Conservation (phyloP, 2,113 vertebrate species). For the Proteles cristata region DNA sequence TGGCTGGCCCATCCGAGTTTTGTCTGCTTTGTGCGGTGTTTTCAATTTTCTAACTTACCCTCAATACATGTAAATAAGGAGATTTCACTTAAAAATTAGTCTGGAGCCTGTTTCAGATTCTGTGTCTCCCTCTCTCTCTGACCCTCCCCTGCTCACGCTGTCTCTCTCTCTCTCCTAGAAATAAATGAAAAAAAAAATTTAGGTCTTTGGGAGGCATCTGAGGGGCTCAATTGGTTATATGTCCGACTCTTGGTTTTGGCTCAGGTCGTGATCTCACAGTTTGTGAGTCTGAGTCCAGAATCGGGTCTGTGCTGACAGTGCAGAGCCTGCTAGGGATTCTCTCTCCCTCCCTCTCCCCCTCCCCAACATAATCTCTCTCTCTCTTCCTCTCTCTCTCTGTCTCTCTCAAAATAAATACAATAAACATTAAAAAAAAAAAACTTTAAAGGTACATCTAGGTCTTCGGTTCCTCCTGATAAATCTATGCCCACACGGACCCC, state of each 20-base stretch:
- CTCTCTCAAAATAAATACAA: background rate
- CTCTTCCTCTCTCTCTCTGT: too few relatives aligned
- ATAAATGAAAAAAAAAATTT: background rate
- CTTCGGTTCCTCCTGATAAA: background rate
- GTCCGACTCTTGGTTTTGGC: background rate
- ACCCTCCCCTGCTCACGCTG: too few relatives aligned
- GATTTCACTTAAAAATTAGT: background rate
- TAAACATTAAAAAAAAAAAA: too few relatives aligned
- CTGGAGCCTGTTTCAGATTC: too few relatives aligned
- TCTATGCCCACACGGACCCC: fast-evolving
- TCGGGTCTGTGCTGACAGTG: too few relatives aligned
- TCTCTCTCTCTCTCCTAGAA: too few relatives aligned
- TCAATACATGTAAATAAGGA: fast-evolving
- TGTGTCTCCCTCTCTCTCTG: too few relatives aligned
- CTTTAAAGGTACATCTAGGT: background rate
- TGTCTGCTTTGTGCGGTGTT: fast-evolving
- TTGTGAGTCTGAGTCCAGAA: background rate
- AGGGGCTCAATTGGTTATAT: background rate
- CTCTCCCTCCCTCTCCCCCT: too few relatives aligned
- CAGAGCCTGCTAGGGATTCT: too few relatives aligned
- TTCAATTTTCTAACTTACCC: too few relatives aligned
- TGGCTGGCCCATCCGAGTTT: too few relatives aligned
- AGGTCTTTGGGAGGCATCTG: background rate
- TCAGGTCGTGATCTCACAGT: background rate
- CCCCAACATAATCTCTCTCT: too few relatives aligned